Evolutionary conservation across 2,888 invertebrate species (phyloP).

Genomic region (Lycocerus yunnanus): DNA sequence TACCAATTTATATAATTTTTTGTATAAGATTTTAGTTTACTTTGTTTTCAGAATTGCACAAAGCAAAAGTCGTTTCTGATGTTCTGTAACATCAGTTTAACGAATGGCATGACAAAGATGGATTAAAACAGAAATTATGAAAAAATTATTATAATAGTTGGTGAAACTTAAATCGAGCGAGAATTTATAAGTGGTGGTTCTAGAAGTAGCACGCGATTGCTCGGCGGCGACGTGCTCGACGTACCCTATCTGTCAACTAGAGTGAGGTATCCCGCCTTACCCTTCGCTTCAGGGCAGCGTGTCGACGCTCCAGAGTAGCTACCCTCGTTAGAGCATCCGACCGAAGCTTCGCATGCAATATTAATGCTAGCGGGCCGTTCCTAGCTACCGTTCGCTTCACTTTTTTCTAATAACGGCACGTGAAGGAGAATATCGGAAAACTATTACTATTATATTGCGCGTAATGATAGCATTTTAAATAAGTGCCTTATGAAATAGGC

Average conservation of each 20-base stretch:
- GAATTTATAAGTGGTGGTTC: conserved; percentile 27
- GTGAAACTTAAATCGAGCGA: conserved; percentile 1
- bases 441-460: conserved; percentile 24
- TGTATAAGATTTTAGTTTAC: background rate
- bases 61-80: background rate
- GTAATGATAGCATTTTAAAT: conserved; percentile 7
- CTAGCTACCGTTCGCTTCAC: conserved; percentile 26
- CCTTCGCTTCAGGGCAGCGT: conserved; percentile 29
- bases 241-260: conserved; percentile 46
- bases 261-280: conserved; percentile 31
- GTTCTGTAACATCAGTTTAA: background rate
- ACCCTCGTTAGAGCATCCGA: conserved; percentile 53
- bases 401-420: conserved; percentile 29
- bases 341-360: conserved; percentile 53
- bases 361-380: conserved; percentile 47
- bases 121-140: background rate
- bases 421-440: conserved; percentile 28
- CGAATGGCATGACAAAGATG: background rate
- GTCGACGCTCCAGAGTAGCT: conserved; percentile 44
- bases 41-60: background rate
- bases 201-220: conserved; percentile 40
- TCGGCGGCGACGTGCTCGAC: conserved; percentile 37
- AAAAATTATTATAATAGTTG: background rate
- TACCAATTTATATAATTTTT: background rate
- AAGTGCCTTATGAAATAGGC: background rate